Base-by-base conservation (phyloP, 2,888 invertebrate species). In the Marasmarcha lunaedactyla region DNA sequence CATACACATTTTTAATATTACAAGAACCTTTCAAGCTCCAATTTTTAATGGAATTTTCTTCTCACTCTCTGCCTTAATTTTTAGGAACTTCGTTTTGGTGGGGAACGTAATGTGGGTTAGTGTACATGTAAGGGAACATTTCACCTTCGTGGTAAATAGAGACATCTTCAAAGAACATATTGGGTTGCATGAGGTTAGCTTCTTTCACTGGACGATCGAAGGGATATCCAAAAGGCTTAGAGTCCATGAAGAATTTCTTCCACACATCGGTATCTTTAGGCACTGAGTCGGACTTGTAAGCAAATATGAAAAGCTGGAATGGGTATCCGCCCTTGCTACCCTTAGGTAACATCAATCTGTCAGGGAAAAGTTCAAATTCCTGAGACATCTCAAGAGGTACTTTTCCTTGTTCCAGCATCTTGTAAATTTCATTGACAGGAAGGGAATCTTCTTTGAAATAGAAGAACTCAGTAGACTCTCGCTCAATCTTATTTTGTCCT, bases 401-500 rank as follows among this genome's bases (percentile, higher is more conserved):
- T 45, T 71, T 54, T 36, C 64, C 62, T 48, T 88, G 85, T 12
- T 78, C 66, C 48, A 88, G 71, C 36, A 88, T 78, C 42, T 86
- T 83, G 62, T 85, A 84, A 40, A 92, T 69, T 39, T 88, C 81
- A 15, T 77, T 71, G 54, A 86, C 84, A 13, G 89, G 85, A 42
- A 88, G 78, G 15, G 85, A 86, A 53, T 93, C 92, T 39, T 87
- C 81, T 42, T 83, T 79, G 57, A 81, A 86, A 69, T 85, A 86
- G 51, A 74, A 72, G 63, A 88, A 89, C 10, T 92, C 88, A 33
- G 84, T 71, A 39, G 90, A 90, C 55, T 76, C 85, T 38, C 92
- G 88, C 38, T 76, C 78, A 49, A 93, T 81, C 45, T 83, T 71
- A 64, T 90, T 92, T 42, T 84, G 63, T 20, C 93, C 93, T 43